These are phyloP conservation scores for Dinoponera quadriceps DNA, from an alignment of 1,140 invertebrate genomes.

Conservation along the genomic window DNA sequence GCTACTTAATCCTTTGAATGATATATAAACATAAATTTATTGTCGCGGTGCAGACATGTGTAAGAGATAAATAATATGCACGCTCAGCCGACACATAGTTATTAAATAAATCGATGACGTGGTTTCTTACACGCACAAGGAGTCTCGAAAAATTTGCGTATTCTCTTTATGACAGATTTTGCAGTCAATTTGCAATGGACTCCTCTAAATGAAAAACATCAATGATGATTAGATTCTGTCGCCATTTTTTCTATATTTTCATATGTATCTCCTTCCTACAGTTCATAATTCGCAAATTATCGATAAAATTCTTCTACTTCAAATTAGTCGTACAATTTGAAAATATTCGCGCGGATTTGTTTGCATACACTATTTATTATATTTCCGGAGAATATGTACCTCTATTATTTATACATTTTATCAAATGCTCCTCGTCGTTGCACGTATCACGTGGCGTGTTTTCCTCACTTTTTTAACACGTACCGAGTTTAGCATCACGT, in stretches of 20 bases:
- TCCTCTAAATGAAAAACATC: too few species aligned
- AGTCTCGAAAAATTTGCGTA: too few species aligned
- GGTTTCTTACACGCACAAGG: background rate
- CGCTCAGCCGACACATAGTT: too few species aligned
- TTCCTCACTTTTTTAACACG: background rate
- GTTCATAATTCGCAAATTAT: too few species aligned
- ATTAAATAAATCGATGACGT: background rate
- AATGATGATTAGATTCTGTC: too few species aligned
- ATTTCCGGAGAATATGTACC: background rate
- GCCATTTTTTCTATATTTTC: too few species aligned
- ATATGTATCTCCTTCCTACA: too few species aligned
- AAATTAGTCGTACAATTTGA: too few species aligned
- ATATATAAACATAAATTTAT: conserved; percentile 10
- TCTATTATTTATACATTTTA: conserved; percentile 27
- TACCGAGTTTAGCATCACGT: background rate
- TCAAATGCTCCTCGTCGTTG: background rate
- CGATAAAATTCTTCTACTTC: too few species aligned
- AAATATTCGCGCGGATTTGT: too few species aligned
- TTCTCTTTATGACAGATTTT: too few species aligned
- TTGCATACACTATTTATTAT: background rate
- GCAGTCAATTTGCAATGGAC: too few species aligned
- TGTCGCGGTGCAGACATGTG: background rate
- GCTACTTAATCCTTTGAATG: background rate
- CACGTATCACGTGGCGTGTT: conserved; percentile 21
- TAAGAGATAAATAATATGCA: background rate